These are phyloP conservation scores for Eulithis prunata DNA, from an alignment of 2,888 invertebrate genomes.

Conservation along the genomic window DNA sequence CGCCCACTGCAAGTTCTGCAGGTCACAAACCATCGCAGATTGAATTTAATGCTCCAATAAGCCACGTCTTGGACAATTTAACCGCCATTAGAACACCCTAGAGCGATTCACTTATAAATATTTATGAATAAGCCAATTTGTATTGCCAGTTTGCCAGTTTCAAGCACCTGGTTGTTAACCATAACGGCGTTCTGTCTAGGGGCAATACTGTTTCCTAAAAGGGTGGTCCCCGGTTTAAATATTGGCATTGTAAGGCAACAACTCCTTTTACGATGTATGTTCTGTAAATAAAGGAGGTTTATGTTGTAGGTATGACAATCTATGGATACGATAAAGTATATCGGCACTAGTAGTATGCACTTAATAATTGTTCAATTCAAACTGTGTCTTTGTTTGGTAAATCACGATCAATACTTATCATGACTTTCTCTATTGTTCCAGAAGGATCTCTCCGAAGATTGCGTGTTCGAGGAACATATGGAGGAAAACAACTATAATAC, in stretches of 20 bases:
- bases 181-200: conserved; percentile 57
- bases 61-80: conserved; percentile 69
- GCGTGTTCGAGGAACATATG: conserved; percentile 94
- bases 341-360: conserved; percentile 16
- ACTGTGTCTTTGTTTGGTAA: neutral
- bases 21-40: conserved; percentile 61
- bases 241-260: conserved; percentile 56
- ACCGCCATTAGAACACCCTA: conserved; percentile 66
- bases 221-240: conserved; percentile 58
- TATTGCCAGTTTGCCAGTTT: conserved; percentile 43
- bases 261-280: conserved; percentile 50
- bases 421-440: conserved; percentile 85
- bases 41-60: conserved; percentile 71
- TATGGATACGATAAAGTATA: conserved; percentile 46
- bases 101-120: conserved; percentile 69
- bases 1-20: conserved; percentile 57
- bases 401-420: conserved; percentile 44
- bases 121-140: conserved; percentile 71
- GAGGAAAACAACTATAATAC: conserved; percentile 94
- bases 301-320: conserved; percentile 39
- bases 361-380: too few species aligned
- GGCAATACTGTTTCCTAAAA: conserved; percentile 60
- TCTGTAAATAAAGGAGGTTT: conserved; percentile 47
- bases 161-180: conserved; percentile 53
- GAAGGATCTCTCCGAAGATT: conserved; percentile 93